These are phyloP conservation scores for Neodon shergylaensis DNA, from an alignment of 2,113 vertebrate species.

Conservation along the genomic window DNA sequence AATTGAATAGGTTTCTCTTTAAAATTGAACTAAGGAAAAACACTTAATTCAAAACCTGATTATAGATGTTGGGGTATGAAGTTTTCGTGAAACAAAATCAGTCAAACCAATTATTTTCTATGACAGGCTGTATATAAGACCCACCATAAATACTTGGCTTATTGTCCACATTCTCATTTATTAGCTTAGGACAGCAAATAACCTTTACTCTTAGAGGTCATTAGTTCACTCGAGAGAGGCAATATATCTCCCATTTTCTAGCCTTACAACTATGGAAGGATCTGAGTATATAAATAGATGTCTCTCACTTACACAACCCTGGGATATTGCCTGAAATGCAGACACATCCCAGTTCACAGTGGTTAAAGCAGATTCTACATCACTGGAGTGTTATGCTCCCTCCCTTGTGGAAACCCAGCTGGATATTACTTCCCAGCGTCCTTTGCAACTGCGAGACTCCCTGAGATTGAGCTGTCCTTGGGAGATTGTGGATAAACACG, in stretches of 20 bases:
- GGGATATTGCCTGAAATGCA: not conserved
- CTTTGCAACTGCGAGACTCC: not conserved
- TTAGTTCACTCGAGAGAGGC: conserved; percentile 8
- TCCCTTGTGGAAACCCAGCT: not conserved
- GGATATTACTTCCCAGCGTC: not conserved
- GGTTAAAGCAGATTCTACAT: not conserved
- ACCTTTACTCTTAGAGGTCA: not conserved
- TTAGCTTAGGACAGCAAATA: not conserved
- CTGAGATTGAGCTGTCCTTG: not conserved
- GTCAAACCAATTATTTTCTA: not conserved
- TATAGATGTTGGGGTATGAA: not conserved
- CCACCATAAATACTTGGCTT: not conserved
- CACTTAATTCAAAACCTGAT: not conserved
- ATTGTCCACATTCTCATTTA: not conserved
- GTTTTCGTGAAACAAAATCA: conserved; percentile 1
- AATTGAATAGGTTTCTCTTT: conserved; percentile 37
- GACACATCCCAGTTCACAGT: not conserved
- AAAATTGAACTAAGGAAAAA: not conserved
- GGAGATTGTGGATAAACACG: not conserved
- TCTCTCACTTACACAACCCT: not conserved
- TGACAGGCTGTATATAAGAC: not conserved
- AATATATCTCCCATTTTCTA: conserved; percentile 12
- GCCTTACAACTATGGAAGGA: not conserved
- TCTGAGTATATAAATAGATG: not conserved
- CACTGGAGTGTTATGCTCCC: not conserved